Percentiles rank a stretch among this genome's conserved stretches.
Evolutionary conservation across 2,113 vertebrate genomes (phyloP).

Genomic region (Actinemys pallida): DNA sequence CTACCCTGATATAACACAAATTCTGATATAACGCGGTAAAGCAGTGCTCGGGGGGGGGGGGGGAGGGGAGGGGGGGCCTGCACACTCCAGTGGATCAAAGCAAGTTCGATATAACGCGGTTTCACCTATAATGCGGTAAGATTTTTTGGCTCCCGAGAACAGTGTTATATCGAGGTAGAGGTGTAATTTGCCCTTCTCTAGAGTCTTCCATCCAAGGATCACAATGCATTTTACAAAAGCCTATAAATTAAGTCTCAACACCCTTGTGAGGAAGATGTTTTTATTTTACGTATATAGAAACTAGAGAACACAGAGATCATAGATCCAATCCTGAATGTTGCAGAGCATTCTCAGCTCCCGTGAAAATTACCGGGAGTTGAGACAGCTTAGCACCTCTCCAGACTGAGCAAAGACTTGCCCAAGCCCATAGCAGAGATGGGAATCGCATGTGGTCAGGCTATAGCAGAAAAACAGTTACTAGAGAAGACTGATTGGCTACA

Average conservation of each 20-base stretch:
- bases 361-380: neutral
- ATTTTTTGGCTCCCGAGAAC: too few species aligned
- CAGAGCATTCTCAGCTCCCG: neutral
- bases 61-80: too few species aligned
- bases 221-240: neutral
- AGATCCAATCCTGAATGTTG: neutral
- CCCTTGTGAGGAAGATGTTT: neutral
- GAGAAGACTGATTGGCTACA: too few species aligned
- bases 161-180: too few species aligned
- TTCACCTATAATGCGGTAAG: too few species aligned
- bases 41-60: too few species aligned
- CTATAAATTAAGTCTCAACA: neutral
- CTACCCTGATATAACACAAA: too few species aligned
- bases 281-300: neutral
- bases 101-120: too few species aligned
- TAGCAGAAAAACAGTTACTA: neutral
- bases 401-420: neutral
- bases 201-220: neutral
- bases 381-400: neutral
- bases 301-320: neutral
- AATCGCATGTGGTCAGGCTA: neutral
- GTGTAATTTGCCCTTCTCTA: neutral
- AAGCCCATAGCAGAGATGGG: neutral
- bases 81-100: too few species aligned
- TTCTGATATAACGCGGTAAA: too few species aligned